Evolutionary conservation across 2,888 invertebrate genomes (phyloP).

Genomic region (Sesamia inferens): DNA sequence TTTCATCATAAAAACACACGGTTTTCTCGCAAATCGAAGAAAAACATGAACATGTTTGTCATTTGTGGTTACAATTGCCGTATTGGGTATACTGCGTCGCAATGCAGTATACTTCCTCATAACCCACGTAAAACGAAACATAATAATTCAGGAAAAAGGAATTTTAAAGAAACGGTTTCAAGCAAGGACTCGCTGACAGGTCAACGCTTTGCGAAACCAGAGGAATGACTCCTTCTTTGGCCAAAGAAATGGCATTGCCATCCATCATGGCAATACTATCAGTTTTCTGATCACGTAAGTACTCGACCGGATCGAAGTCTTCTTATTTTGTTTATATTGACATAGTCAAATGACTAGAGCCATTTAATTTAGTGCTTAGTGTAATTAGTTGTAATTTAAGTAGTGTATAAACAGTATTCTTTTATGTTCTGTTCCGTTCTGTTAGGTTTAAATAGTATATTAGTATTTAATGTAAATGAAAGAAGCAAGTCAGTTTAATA

Average conservation of each 20-base stretch:
- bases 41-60: conserved; percentile 53
- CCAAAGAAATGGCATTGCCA: background rate
- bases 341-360: too few species aligned
- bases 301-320: too few species aligned
- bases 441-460: too few species aligned
- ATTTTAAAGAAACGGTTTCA: conserved; percentile 32
- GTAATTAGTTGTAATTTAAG: too few species aligned
- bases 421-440: too few species aligned
- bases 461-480: background rate
- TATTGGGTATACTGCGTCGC: conserved; percentile 55
- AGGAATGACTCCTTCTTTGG: background rate
- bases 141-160: conserved; percentile 34
- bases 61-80: conserved; percentile 42
- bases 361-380: too few species aligned
- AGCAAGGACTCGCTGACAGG: background rate
- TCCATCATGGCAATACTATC: background rate
- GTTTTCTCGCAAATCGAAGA: conserved; percentile 9
- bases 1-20: conserved; percentile 33
- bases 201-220: background rate
- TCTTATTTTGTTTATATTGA: too few species aligned
- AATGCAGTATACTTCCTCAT: conserved; percentile 60
- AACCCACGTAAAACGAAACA: conserved; percentile 34
- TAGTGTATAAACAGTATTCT: too few species aligned
- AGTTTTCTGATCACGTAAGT: background rate
- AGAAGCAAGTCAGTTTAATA: conserved; percentile 33